Evolutionary conservation across 2,113 vertebrate species (phyloP).

Genomic region (Myiozetetes cayanensis): DNA sequence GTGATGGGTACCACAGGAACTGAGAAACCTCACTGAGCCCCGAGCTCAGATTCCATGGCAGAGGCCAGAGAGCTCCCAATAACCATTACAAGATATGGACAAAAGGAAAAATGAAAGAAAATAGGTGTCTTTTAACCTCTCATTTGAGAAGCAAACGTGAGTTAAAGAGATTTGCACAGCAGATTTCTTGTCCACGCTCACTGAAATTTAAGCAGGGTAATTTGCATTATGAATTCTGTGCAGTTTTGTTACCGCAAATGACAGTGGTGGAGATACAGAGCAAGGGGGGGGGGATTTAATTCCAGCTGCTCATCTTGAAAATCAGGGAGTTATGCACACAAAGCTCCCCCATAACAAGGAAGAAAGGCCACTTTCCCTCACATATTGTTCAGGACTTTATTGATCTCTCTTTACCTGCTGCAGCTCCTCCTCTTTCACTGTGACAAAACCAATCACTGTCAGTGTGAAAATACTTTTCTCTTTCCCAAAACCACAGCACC

Average conservation of each 20-base stretch:
- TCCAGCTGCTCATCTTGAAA: not conserved
- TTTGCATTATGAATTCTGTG: not conserved
- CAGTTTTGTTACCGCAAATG: not conserved
- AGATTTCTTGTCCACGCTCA: not conserved
- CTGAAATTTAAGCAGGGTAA: not conserved
- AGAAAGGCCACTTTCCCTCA: not conserved
- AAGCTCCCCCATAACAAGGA: not conserved
- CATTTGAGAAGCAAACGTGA: not conserved
- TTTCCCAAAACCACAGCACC: not conserved
- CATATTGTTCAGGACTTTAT: not conserved
- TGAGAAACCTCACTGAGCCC: not conserved
- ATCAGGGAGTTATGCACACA: not conserved
- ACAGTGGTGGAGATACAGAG: not conserved
- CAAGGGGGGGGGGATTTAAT: not conserved
- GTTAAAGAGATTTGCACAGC: not conserved
- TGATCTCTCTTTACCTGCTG: not conserved
- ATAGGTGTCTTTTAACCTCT: not conserved
- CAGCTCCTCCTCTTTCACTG: not conserved
- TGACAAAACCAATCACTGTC: not conserved
- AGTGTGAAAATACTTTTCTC: not conserved
- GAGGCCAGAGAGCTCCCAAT: not conserved
- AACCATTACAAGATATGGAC: not conserved
- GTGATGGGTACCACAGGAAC: not conserved
- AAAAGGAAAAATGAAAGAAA: not conserved
- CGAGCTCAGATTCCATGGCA: fast-evolving